phyloP scores from a whole-genome alignment of 1,140 invertebrate species.

The Agraylea sexmaculata region DNA sequence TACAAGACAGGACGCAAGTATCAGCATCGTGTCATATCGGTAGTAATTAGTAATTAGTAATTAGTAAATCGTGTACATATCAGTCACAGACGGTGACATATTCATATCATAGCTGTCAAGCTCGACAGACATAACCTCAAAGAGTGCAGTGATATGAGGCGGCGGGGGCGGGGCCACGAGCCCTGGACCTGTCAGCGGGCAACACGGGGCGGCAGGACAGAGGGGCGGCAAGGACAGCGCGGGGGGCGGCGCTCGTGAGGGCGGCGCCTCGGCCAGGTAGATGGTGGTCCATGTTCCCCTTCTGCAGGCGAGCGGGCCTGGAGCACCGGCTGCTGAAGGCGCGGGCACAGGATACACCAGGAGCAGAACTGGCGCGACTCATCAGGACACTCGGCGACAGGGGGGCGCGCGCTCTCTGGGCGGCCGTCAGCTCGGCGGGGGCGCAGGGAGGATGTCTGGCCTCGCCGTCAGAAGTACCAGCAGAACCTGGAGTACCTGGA shows the following conservation, averaged over 20 bases:
- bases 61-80: too few species aligned
- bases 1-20: too few species aligned
- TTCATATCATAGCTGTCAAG: too few species aligned
- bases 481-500: conserved; percentile 24
- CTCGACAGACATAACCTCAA: too few species aligned
- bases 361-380: conserved; percentile 3
- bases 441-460: conserved; percentile 26
- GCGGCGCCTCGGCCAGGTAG: conserved; percentile 8
- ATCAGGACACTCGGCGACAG: conserved; percentile 6
- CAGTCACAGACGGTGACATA: too few species aligned
- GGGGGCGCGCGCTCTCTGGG: conserved; percentile 13
- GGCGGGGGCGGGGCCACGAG: not conserved
- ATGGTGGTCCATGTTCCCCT: not conserved
- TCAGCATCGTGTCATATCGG: too few species aligned
- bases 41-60: too few species aligned
- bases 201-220: not conserved
- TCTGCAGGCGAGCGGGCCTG: not conserved
- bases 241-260: conserved; percentile 4
- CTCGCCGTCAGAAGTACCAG: conserved; percentile 24
- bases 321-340: conserved; percentile 4
- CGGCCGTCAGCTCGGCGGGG: conserved; percentile 25
- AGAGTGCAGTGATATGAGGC: too few species aligned
- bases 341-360: conserved; percentile 10
- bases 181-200: not conserved
- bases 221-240: not conserved